Evolutionary conservation across 2,888 invertebrate genomes (phyloP), one percentile per base, ranked within the genome.

Genomic region (Zootermopsis nevadensis): DNA sequence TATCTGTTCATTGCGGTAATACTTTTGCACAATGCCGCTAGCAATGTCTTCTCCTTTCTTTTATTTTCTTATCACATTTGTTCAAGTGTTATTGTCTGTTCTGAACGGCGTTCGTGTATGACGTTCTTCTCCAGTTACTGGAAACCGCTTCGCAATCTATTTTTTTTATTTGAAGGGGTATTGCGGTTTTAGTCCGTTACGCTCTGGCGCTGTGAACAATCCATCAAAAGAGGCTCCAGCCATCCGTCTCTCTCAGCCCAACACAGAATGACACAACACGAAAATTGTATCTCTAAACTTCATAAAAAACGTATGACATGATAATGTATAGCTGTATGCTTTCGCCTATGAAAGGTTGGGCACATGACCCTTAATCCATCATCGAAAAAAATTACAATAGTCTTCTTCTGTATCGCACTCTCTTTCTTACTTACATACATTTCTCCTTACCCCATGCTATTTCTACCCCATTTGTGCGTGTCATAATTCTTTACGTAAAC

Each of bases 51-150:
- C 60, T 19, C 19, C 3, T 19, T 48, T 48, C 19, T 48, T 38
- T 7, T 38, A 6, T 27, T 60, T 55, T 55, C 6, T 22, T n/a
- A n/a, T 27, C 60, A 60, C n/a, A 60, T 60, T 60, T 60, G 60
- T 27, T 60, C 27, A 60, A 60, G 8, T 27, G 60, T 60, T 60
- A n/a, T 3, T 60, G 60, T 60, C n/a, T n/a, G 74, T 38, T 38
- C 35, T 38, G 42, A 35, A 42, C 35, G 74, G 74, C 74, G 10
- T 74, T 74, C 74, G n/a, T n/a, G 74, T 42, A 74, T 74, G 74
- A n/a, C 24, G 74, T 74, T 74, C 35, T 38, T 74, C 7, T 38
- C n/a, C 35, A 74, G 74, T 74, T n/a, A 38, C 38, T 33, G n/a
- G n/a, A 74, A 74, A 74, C 74, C 35, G 74, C 27, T 27, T 10